Evolutionary conservation across 1,140 invertebrate genomes (phyloP).

Genomic region (Fopius arisanus): DNA sequence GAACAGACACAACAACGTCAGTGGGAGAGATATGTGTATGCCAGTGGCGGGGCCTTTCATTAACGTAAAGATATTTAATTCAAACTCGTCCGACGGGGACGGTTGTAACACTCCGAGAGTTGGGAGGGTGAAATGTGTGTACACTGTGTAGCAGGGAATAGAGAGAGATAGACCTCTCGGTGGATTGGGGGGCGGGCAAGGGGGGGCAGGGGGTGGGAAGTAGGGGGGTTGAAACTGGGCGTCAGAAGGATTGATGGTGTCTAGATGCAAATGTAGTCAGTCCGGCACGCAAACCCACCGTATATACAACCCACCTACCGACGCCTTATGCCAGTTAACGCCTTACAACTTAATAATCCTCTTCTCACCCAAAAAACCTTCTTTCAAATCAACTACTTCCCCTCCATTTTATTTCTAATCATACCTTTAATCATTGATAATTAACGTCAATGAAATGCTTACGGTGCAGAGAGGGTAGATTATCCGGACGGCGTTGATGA

Average conservation of each 20-base stretch:
- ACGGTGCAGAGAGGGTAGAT: too few species aligned
- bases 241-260: constrained; percentile 66
- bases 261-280: constrained; percentile 65
- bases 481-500: too few species aligned
- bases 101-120: constrained; percentile 28
- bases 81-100: constrained; percentile 45
- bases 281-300: constrained; percentile 58
- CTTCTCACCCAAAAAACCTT: constrained; percentile 34
- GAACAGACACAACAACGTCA: not conserved
- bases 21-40: not conserved
- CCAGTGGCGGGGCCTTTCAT: constrained; percentile 22
- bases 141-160: too few species aligned
- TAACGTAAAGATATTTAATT: constrained; percentile 57
- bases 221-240: constrained; percentile 55
- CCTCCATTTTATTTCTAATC: not conserved
- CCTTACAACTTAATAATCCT: constrained; percentile 66
- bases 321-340: constrained; percentile 67
- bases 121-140: constrained; percentile 29
- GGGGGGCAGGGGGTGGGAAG: constrained; percentile 7
- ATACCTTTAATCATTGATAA: not conserved
- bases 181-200: not conserved
- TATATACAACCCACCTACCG: constrained; percentile 52
- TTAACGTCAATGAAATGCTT: not conserved
- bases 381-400: not conserved
- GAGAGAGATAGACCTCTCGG: too few species aligned